These are phyloP conservation scores for Nymphalis io DNA, from an alignment of 1,140 invertebrate species.

Conservation along the genomic window DNA sequence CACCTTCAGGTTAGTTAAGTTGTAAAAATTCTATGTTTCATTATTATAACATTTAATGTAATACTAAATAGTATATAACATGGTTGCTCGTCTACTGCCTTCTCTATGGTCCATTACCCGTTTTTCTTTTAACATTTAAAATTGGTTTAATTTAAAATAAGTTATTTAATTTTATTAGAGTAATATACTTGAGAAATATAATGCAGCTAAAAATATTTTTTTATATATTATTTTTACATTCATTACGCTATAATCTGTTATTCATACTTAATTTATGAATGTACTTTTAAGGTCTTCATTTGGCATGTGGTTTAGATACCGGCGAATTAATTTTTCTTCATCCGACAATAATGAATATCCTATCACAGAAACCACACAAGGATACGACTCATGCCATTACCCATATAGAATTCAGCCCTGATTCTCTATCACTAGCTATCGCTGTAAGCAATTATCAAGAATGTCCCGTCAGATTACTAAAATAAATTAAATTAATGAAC, in stretches of 20 bases:
- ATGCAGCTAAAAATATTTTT: too few species aligned
- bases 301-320: constrained; percentile 80
- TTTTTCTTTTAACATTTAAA: too few species aligned
- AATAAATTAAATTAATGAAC: too few species aligned
- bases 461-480: too few species aligned
- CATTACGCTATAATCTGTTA: neutral
- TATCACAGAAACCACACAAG: constrained; percentile 71
- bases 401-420: constrained; percentile 77
- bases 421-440: constrained; percentile 80
- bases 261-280: constrained; percentile 1
- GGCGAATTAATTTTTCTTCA: constrained; percentile 82
- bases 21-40: neutral
- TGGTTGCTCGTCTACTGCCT: too few species aligned
- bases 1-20: constrained; percentile 65
- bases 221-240: neutral
- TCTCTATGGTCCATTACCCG: too few species aligned
- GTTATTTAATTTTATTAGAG: too few species aligned
- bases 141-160: too few species aligned
- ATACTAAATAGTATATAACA: too few species aligned
- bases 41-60: too few species aligned
- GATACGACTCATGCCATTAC: constrained; percentile 72
- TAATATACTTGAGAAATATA: too few species aligned
- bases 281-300: constrained; percentile 73
- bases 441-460: constrained; percentile 74
- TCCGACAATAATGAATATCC: constrained; percentile 76